A percentile compares a stretch with the other conserved stretches of the same genome.
phyloP scores from a whole-genome alignment of 2,888 invertebrate genomes.

The Melangyna quadrimaculata region DNA sequence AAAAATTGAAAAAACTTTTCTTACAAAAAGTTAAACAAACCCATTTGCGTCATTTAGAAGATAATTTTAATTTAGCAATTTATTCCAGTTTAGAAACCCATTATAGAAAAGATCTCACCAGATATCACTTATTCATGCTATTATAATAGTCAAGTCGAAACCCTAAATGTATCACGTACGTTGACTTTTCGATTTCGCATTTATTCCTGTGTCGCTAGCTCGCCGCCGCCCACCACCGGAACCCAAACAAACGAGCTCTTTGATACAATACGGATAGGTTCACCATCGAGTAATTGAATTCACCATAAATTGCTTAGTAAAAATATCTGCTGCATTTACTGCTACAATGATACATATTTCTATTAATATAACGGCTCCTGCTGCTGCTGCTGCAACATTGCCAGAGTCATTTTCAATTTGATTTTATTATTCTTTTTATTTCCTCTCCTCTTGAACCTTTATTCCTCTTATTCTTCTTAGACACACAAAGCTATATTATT shows the following conservation, averaged over 20 bases:
- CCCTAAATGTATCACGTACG: conserved; percentile 53
- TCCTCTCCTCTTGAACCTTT: not conserved
- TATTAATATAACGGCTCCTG: not conserved
- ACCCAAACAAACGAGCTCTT: conserved; percentile 15
- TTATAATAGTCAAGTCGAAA: not conserved
- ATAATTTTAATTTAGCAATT: not conserved
- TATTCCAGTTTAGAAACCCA: not conserved
- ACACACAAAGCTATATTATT: not conserved
- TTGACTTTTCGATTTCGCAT: conserved; percentile 41
- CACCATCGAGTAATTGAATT: conserved; percentile 61
- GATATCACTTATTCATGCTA: conserved; percentile 7
- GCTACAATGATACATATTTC: not conserved
- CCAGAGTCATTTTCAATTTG: conserved; percentile 54
- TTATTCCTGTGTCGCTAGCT: not conserved
- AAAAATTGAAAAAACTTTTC: not conserved
- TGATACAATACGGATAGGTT: conserved; percentile 13
- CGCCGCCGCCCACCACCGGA: not conserved
- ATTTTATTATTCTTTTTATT: not conserved
- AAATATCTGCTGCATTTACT: conserved; percentile 36
- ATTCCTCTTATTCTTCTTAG: not conserved
- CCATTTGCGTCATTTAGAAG: not conserved
- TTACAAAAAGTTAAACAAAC: not conserved
- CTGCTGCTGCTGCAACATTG: conserved; percentile 14
- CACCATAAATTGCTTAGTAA: conserved; percentile 52
- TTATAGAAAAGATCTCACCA: not conserved